Percentiles rank a stretch among this genome's conserved stretches.
Conservation (phyloP, 2,113 vertebrate species). For the Thunnus maccoyii region DNA sequence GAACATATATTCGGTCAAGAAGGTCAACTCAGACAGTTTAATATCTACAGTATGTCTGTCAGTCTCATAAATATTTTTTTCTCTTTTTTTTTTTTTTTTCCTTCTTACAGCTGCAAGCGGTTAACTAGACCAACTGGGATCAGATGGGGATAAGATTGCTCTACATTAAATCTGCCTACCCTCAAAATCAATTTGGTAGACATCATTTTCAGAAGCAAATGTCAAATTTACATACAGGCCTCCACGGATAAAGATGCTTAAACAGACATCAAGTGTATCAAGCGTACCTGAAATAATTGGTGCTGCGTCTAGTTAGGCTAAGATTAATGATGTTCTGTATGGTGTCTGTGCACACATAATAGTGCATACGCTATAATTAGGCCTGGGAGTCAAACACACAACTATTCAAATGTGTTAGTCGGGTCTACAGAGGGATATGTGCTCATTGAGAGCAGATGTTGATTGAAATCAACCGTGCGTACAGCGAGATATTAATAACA, state of each 20-base stretch:
- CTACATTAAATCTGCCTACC: slow-evolving; percentile 46
- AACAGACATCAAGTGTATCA: slow-evolving; percentile 26
- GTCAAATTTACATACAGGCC: slow-evolving; percentile 62
- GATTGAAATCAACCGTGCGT: slow-evolving; percentile 57
- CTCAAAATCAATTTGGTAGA: slow-evolving; percentile 60
- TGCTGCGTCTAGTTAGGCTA: slow-evolving; percentile 18
- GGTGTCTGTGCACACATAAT: slow-evolving; percentile 49
- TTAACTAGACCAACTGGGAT: slow-evolving; percentile 75
- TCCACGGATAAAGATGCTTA: slow-evolving; percentile 44
- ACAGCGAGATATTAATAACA: slow-evolving; percentile 49
- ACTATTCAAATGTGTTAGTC: slow-evolving; percentile 38
- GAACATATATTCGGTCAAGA: slow-evolving; percentile 42
- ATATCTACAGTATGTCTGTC: slow-evolving; percentile 2
- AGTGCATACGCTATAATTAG: slow-evolving; percentile 64
- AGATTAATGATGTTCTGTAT: slow-evolving; percentile 58
- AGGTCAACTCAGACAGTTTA: slow-evolving; percentile 28
- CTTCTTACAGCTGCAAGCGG: background rate
- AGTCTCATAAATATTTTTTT: slow-evolving; percentile 19
- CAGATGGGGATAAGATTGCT: slow-evolving; percentile 13
- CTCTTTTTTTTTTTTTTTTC: too few relatives aligned
- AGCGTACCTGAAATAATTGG: slow-evolving; percentile 46
- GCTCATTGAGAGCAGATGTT: slow-evolving; percentile 61
- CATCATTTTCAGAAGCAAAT: slow-evolving; percentile 62
- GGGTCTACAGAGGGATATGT: slow-evolving; percentile 47
- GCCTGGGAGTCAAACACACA: slow-evolving; percentile 52